phyloP scores from a whole-genome alignment of 1,140 invertebrate species.

The Leptestheria dahalacensis region DNA sequence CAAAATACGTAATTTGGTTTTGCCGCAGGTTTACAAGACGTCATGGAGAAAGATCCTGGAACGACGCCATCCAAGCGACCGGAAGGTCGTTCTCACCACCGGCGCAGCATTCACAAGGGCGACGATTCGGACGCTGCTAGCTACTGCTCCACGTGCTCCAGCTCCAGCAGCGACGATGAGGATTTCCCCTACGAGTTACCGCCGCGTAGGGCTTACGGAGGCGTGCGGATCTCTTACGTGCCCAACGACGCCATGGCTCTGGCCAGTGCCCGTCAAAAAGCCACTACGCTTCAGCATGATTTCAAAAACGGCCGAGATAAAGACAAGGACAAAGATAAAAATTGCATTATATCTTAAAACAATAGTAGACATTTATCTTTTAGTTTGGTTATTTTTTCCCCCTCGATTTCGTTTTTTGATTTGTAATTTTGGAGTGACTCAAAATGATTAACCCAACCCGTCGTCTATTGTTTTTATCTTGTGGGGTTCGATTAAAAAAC shows the following conservation, averaged over 20 bases:
- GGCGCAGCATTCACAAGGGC: conserved; percentile 13
- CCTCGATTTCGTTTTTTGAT: not conserved
- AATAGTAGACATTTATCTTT: too few relatives aligned
- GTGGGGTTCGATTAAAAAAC: too few relatives aligned
- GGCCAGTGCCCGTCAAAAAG: conserved; percentile 43
- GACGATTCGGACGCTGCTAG: conserved; percentile 22
- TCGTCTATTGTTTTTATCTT: too few relatives aligned
- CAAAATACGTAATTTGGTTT: too few relatives aligned
- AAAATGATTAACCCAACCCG: too few relatives aligned
- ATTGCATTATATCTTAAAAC: conserved; percentile 55
- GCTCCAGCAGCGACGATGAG: conserved; percentile 57
- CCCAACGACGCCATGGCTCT: conserved; percentile 58
- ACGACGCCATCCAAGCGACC: not conserved
- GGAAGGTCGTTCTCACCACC: conserved; percentile 3
- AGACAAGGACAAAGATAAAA: conserved; percentile 40
- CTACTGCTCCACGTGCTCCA: conserved; percentile 73
- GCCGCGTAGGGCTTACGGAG: conserved; percentile 57
- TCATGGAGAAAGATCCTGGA: not conserved
- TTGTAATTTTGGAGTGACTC: too few relatives aligned
- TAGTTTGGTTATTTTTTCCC: too few relatives aligned
- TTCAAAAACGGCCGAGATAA: conserved; percentile 22
- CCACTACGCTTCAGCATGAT: conserved; percentile 26
- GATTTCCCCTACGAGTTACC: conserved; percentile 67
- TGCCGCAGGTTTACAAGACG: conserved; percentile 7
- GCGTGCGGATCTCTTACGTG: conserved; percentile 69